phyloP scores from a whole-genome alignment of 2,113 vertebrate species.

The Paradoxurus hermaphroditus region DNA sequence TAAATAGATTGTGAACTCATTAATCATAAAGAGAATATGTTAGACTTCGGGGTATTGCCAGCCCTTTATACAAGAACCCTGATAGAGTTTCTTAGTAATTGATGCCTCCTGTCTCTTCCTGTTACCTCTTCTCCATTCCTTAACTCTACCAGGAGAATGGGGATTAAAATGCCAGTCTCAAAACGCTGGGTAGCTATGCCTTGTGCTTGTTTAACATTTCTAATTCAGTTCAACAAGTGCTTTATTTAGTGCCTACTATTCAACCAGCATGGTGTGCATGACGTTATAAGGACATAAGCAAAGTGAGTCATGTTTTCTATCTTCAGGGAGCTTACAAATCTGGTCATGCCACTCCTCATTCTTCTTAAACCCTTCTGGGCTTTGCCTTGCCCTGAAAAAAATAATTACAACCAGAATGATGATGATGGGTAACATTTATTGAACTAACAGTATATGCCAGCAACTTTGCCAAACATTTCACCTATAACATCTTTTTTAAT shows the following conservation, averaged over 20 bases:
- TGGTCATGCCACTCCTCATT: neutral
- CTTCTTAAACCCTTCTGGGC: conserved; percentile 21
- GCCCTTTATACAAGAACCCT: neutral
- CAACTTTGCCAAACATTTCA: neutral
- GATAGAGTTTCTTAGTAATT: neutral
- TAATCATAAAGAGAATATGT: conserved; percentile 23
- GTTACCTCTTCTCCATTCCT: neutral
- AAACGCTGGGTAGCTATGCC: neutral
- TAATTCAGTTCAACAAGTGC: neutral
- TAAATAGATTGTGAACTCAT: neutral
- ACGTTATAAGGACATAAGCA: neutral
- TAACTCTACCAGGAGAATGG: neutral
- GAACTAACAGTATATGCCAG: neutral
- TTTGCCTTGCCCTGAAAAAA: conserved; percentile 42
- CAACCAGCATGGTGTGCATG: neutral
- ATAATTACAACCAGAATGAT: conserved; percentile 25
- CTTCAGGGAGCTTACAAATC: conserved; percentile 26
- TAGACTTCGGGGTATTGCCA: neutral
- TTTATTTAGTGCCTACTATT: conserved; percentile 21
- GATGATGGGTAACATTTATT: neutral
- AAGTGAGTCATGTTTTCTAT: conserved; percentile 20
- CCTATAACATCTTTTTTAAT: neutral
- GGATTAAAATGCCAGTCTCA: conserved; percentile 2
- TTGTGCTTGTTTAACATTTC: conserved; percentile 24
- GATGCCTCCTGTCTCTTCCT: neutral